Percentiles rank a stretch among this genome's conserved stretches.
These are phyloP conservation scores for Dasyurus viverrinus DNA, from an alignment of 2,113 vertebrate genomes.

Conservation along the genomic window DNA sequence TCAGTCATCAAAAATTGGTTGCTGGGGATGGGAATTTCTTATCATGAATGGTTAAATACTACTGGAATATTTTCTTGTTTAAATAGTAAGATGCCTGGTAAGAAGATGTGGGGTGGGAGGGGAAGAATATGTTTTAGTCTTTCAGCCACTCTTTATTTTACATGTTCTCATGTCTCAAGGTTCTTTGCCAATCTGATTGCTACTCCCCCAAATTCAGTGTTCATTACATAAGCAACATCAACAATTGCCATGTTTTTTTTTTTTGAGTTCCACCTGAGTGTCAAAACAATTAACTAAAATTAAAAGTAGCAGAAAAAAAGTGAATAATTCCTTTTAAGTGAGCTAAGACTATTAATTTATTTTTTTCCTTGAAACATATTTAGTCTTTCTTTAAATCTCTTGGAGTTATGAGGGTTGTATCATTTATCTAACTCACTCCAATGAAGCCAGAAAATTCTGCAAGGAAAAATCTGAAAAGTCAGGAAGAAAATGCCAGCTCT, in stretches of 20 bases:
- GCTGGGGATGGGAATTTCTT: not conserved
- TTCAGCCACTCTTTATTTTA: not conserved
- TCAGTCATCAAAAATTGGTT: not conserved
- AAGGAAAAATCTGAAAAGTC: conserved; percentile 50
- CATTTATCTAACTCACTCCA: conserved; percentile 34
- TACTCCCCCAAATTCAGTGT: not conserved
- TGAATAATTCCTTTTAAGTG: not conserved
- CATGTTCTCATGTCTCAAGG: not conserved
- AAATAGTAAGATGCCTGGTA: not conserved
- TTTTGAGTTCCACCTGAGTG: not conserved
- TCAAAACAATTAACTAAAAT: conserved; percentile 26
- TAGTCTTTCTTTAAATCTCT: conserved; percentile 1
- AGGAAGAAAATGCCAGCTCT: conserved; percentile 68
- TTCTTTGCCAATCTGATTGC: not conserved
- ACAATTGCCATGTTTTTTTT: not conserved
- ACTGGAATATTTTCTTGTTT: not conserved
- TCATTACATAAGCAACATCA: not conserved
- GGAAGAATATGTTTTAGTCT: not conserved
- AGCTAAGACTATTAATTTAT: conserved; percentile 8
- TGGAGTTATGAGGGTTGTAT: conserved; percentile 17
- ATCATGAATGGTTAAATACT: not conserved
- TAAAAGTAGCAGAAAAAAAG: conserved; percentile 7
- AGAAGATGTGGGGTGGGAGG: not conserved
- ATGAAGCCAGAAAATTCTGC: conserved; percentile 32
- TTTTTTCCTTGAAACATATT: conserved; percentile 25